A percentile compares a stretch with the other conserved stretches of the same genome.
phyloP scores from a whole-genome alignment of 2,797 vertebrate genomes.

The Pachyuromys duprasi region DNA sequence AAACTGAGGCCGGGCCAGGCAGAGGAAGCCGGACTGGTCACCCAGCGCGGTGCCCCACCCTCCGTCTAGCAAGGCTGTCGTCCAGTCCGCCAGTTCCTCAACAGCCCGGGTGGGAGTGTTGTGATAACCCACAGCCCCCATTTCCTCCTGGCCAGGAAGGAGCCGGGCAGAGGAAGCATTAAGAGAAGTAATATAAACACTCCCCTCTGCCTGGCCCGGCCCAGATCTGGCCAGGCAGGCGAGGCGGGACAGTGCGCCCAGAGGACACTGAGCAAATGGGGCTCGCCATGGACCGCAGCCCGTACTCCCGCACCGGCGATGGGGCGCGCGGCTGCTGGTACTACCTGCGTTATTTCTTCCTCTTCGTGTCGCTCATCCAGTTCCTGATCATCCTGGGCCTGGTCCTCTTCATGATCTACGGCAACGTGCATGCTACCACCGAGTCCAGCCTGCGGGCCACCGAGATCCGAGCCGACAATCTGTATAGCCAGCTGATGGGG shows the following conservation, averaged over 20 bases:
- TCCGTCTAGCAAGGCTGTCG: background rate
- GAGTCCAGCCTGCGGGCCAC: slow-evolving; percentile 89
- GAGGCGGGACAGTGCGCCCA: background rate
- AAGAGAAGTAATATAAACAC: slow-evolving; percentile 83
- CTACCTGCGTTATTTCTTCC: slow-evolving; percentile 95
- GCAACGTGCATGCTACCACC: slow-evolving; percentile 90
- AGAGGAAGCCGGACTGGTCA: background rate
- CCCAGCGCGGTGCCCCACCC: background rate
- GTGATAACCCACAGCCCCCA: slow-evolving; percentile 78
- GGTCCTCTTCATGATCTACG: slow-evolving; percentile 97
- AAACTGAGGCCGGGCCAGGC: background rate
- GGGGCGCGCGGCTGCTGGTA: slow-evolving; percentile 91
- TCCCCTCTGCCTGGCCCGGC: background rate
- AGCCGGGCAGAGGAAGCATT: slow-evolving; percentile 86
- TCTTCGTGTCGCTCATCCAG: slow-evolving; percentile 96
- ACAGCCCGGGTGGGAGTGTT: slow-evolving; percentile 56
- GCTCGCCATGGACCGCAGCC: slow-evolving; percentile 48
- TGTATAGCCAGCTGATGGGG: slow-evolving; percentile 81
- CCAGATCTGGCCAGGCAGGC: background rate
- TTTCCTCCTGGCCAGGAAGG: slow-evolving; percentile 87
- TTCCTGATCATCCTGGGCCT: slow-evolving; percentile 96
- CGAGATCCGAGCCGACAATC: slow-evolving; percentile 85
- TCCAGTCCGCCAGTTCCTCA: background rate
- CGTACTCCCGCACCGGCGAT: slow-evolving; percentile 82
- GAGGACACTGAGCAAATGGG: slow-evolving; percentile 27